Evolutionary conservation across 1,140 invertebrate genomes (phyloP), one percentile per base, ranked within the genome.

Genomic region (Drosophila ohnishii): DNA sequence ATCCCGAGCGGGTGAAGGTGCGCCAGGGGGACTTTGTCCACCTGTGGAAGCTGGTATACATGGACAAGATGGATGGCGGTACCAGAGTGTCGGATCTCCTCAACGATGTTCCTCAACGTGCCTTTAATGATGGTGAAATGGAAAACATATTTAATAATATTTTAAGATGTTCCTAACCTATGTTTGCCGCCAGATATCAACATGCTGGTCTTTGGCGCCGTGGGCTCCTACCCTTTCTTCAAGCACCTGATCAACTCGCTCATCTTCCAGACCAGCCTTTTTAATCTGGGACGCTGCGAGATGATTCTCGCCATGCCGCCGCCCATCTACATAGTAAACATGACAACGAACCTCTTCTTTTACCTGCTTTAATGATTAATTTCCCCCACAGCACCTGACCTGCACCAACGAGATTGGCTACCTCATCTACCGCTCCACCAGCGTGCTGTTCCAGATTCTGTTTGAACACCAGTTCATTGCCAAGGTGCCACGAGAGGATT

Each of bases 41-140:
- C 25, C 91, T 94, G 75, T 93, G 93, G 92, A 94, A 93, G 71
- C 51, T 93, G 62, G 92, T 92, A 10, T 94, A 92, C 76, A 90
- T 92, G 90, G 94, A 94, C 75, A 94, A 94, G 86, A 91, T 93
- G 75, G 93, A 94, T 60, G 90, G 92, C 66, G 93, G 93, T 16
- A 92, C 92, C 57, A 91, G 94, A 40, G 84, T 94, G 5, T 61
- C 90, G 35, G 91, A 93, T 10, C 73, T 94, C 37, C 79, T 94
- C 3, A 80, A 90, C 22, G 90, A 92, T 60, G 83, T 94, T 35
- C 89, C 90, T 25, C 90, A 90, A 13, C 60, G 39, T 0, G 39
- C 11, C 6, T 88, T 44, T 25, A 60, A 34, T 14, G 88, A 91
- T 35, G 90, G 90, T 87, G 35, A 19, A 19, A 11, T 19, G 19